Percentiles rank a stretch among this genome's conserved stretches.
Conservation (phyloP, 1,140 invertebrate species). For the Philopotamus ludificatus region DNA sequence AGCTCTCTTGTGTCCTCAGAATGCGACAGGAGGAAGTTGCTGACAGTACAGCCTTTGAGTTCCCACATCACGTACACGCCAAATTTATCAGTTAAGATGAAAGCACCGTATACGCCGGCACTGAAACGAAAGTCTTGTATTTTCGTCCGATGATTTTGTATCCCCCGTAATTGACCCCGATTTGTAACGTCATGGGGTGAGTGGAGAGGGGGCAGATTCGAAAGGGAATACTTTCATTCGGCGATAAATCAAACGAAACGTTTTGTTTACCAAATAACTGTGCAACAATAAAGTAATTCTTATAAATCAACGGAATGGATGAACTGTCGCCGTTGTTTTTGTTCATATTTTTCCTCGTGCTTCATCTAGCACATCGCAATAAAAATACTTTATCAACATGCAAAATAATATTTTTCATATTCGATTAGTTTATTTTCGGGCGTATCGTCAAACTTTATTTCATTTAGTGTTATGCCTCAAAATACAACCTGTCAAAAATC, state of each 20-base stretch:
- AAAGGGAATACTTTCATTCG: background rate
- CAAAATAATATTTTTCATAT: no score
- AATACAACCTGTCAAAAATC: no score
- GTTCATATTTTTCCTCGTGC: no score
- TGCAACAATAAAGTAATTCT: conserved; percentile 1
- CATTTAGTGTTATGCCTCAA: no score
- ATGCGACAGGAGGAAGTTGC: background rate
- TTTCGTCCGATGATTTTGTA: background rate
- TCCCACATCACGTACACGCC: background rate
- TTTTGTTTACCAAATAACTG: background rate
- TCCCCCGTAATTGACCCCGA: background rate
- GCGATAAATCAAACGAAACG: background rate
- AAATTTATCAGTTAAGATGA: conserved; percentile 6
- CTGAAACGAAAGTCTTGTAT: conserved; percentile 1
- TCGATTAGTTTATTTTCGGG: no score
- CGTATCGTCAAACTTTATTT: no score
- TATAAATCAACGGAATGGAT: no score
- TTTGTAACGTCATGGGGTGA: no score
- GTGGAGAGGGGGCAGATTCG: no score
- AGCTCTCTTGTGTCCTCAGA: background rate
- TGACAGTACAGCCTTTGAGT: background rate
- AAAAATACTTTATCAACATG: no score
- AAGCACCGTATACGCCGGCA: background rate
- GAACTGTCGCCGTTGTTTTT: no score
- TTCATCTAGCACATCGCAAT: no score